Evolutionary conservation across 2,888 invertebrate genomes (phyloP), one percentile per base, ranked within the genome.

Genomic region (Cryptocephalus primarius): DNA sequence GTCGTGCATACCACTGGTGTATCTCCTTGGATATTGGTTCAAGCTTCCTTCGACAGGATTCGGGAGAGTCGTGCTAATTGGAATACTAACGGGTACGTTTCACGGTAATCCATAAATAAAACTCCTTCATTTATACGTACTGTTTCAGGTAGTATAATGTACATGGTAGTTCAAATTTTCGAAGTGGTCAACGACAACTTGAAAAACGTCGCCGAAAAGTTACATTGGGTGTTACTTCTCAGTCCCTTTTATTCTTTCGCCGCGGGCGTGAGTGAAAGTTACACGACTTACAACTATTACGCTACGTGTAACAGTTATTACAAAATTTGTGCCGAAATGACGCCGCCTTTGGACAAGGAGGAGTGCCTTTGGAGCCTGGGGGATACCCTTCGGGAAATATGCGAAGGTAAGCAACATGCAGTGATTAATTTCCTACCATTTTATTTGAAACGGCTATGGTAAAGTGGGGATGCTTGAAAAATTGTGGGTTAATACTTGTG

Each of bases 21-120:
- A 88, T 63, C 57, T 87, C 8, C 64, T 77, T 39, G 83, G 88
- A 1, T 78, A 79, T 58, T 49, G 78, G n/a, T 88, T 88, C 64
- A 72, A 72, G 8, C 78, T 83, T 8, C 84, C 89, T 1, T 79
- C 89, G 0, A 75, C 83, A 1, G 89, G 88, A 9, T 88, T 83
- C 64, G 82, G 85, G 0, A 75, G 82, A 55, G 73, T 85, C 59
- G 81, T 82, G 33, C 78, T 88, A 58, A 68, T 85, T 34, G 86
- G 86, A 59, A 75, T 85, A 9, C 73, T 90, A 46, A 75, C 83
- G 48, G 89, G 88, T 85, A 71, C 70, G 68, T 48, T 22, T 22
- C 9, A 2, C 42, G 11, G 11, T 38, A 9, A 36, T 43, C 38
- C 41, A 32, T 22, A 22, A 2, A 22, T 22, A n/a, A n/a, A n/a